Conservation (phyloP, 2,797 vertebrate species). For the Chelon auratus region DNA sequence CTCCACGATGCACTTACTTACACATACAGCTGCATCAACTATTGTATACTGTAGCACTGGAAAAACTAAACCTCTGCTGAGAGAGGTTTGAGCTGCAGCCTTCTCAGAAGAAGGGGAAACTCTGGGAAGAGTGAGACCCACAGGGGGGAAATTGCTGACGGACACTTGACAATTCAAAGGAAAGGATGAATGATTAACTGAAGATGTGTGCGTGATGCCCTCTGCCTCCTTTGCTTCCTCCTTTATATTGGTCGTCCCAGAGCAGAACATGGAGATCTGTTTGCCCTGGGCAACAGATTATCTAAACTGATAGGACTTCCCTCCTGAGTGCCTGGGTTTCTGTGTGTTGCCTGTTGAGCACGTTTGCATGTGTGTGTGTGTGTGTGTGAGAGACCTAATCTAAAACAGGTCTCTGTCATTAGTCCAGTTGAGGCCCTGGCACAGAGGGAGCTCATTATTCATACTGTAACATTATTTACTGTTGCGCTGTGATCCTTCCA, state of each 20-base stretch:
- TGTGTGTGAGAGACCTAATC: conserved; percentile 67
- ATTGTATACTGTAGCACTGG: conserved; percentile 11
- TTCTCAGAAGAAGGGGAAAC: conserved; percentile 7
- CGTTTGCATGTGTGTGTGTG: conserved; percentile 25
- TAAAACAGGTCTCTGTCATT: conserved; percentile 81
- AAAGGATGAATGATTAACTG: conserved; percentile 24
- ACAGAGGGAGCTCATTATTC: conserved; percentile 77
- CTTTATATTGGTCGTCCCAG: conserved; percentile 30
- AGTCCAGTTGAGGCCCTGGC: conserved; percentile 72
- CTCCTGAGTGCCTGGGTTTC: conserved; percentile 24
- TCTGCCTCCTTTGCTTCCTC: conserved; percentile 42
- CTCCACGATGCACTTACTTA: conserved; percentile 1
- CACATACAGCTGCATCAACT: conserved; percentile 1
- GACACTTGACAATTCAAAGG: conserved; percentile 24
- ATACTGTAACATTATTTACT: conserved; percentile 81
- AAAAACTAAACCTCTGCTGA: conserved; percentile 31
- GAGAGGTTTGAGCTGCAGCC: conserved; percentile 15
- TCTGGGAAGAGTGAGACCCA: not conserved
- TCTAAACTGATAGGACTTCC: conserved; percentile 60
- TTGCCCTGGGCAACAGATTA: conserved; percentile 48
- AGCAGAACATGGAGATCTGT: conserved; percentile 44
- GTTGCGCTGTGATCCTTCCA: conserved; percentile 67
- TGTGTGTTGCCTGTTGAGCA: conserved; percentile 45
- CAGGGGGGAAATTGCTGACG: conserved; percentile 12
- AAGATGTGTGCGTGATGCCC: conserved; percentile 46